Percentiles rank a stretch among this genome's conserved stretches.
These are phyloP conservation scores for Holacanthus passer DNA, from an alignment of 2,113 vertebrate genomes.

Conservation along the genomic window DNA sequence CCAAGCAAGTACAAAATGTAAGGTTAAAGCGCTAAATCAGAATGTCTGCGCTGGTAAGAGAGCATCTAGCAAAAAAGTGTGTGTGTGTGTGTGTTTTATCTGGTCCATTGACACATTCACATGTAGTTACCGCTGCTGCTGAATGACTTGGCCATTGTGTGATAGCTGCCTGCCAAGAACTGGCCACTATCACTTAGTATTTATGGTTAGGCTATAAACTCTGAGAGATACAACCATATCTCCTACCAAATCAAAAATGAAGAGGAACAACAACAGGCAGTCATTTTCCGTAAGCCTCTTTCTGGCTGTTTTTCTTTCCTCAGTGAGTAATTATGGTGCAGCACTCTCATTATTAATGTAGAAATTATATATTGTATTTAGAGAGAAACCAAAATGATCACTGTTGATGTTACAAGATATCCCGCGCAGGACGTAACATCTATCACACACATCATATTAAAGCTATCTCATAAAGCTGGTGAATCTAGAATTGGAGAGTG, in stretches of 20 bases:
- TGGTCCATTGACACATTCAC: conserved; percentile 24
- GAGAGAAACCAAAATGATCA: conserved; percentile 29
- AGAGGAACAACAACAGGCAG: not conserved
- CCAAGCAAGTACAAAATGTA: conserved; percentile 17
- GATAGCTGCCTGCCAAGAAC: conserved; percentile 48
- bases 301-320: not conserved
- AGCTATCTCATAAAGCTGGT: conserved; percentile 46
- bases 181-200: conserved; percentile 28
- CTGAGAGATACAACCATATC: conserved; percentile 21
- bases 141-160: conserved; percentile 23
- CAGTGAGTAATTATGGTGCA: conserved; percentile 15
- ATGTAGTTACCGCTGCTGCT: conserved; percentile 25
- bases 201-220: conserved; percentile 29
- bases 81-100: too few relatives aligned
- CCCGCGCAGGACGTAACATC: not conserved
- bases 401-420: conserved; percentile 36
- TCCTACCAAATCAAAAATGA: conserved; percentile 4
- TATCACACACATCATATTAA: conserved; percentile 32
- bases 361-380: conserved; percentile 33
- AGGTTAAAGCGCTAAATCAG: conserved; percentile 8
- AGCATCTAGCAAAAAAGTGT: not conserved
- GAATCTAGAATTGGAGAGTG: conserved; percentile 29
- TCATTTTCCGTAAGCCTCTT: conserved; percentile 6
- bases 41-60: not conserved
- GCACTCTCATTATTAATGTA: conserved; percentile 14